Conservation (phyloP, 2,113 vertebrate species). For the Steatornis caripensis region DNA sequence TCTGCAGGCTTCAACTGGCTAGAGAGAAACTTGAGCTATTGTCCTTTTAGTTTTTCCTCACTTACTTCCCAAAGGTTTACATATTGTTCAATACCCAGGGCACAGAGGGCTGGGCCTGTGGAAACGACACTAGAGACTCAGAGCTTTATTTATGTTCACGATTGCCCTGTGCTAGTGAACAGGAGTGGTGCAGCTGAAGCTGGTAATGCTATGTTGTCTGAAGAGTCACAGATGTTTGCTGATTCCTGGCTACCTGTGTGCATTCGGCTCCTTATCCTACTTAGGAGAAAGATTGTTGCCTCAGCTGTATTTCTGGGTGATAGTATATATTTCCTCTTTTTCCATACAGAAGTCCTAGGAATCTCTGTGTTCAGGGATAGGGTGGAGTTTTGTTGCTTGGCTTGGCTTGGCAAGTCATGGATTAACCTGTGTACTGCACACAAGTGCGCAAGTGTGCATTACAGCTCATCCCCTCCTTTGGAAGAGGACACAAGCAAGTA, state of each 20-base stretch:
- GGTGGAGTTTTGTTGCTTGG: neutral
- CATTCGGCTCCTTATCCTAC: neutral
- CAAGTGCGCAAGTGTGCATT: rapidly evolving
- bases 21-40: neutral
- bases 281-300: neutral
- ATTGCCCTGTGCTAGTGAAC: neutral
- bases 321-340: neutral
- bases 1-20: neutral
- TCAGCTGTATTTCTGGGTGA: neutral
- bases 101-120: neutral
- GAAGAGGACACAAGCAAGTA: neutral
- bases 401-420: neutral
- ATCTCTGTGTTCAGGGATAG: neutral
- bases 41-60: neutral
- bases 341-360: neutral
- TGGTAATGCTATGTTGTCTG: neutral
- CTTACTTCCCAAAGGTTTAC: neutral
- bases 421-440: neutral
- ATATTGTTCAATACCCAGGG: neutral
- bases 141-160: neutral
- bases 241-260: neutral
- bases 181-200: neutral
- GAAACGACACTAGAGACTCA: neutral
- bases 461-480: neutral
- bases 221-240: neutral